A percentile compares a stretch with the other conserved stretches of the same genome.
These are phyloP conservation scores for Sparidentex hasta DNA, from an alignment of 2,797 vertebrate species.

Conservation along the genomic window DNA sequence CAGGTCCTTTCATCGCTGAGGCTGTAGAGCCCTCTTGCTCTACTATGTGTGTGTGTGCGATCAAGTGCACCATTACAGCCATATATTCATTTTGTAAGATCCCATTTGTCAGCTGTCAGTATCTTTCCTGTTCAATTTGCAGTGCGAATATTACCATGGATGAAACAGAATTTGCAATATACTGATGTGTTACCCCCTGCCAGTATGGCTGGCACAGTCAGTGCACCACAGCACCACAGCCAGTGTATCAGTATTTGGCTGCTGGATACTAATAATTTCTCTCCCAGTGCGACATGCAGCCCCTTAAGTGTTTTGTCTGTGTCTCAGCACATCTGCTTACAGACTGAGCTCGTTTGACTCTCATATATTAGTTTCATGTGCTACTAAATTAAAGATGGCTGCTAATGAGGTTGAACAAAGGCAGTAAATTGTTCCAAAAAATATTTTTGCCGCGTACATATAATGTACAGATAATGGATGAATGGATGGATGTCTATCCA, in stretches of 20 bases:
- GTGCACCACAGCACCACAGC: slow-evolving; percentile 30
- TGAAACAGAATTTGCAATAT: slow-evolving; percentile 39
- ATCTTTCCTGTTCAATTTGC: background rate
- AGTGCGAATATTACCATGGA: slow-evolving; percentile 9
- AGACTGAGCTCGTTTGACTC: slow-evolving; percentile 40
- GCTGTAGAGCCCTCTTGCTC: slow-evolving; percentile 24
- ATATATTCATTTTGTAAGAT: slow-evolving; percentile 16
- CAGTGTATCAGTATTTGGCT: slow-evolving; percentile 59
- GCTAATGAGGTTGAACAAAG: slow-evolving; percentile 19
- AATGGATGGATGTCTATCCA: background rate
- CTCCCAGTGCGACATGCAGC: slow-evolving; percentile 45
- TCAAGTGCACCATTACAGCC: slow-evolving; percentile 17
- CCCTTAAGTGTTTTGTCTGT: slow-evolving; percentile 54
- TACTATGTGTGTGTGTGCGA: slow-evolving; percentile 14
- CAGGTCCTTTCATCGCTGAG: slow-evolving; percentile 33
- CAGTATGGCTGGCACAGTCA: slow-evolving; percentile 31
- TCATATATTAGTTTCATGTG: slow-evolving; percentile 45
- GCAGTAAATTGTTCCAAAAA: background rate
- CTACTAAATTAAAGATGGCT: slow-evolving; percentile 42
- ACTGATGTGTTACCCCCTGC: slow-evolving; percentile 29
- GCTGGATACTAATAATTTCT: slow-evolving; percentile 58
- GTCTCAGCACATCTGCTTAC: slow-evolving; percentile 61
- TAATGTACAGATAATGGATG: no score
- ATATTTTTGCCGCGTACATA: no score
- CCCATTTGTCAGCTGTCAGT: slow-evolving; percentile 22